phyloP scores from a whole-genome alignment of 2,113 vertebrate genomes.

The Scomber colias region DNA sequence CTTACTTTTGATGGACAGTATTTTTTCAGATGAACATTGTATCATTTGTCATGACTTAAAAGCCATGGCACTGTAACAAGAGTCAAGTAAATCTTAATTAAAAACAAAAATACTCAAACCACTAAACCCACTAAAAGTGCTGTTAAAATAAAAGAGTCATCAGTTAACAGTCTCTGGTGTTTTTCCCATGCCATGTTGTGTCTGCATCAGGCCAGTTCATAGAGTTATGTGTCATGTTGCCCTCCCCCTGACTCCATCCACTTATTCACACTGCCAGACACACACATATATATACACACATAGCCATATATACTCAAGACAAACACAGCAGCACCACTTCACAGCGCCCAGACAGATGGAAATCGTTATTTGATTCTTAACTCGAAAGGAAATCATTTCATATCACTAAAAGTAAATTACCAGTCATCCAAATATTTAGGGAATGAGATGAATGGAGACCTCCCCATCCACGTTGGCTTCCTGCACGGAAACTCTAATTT shows the following conservation, averaged over 20 bases:
- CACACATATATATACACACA: slow-evolving; percentile 13
- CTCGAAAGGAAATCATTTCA: slow-evolving; percentile 77
- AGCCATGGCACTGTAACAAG: neutral
- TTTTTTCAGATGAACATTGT: slow-evolving; percentile 16
- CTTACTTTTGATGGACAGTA: slow-evolving; percentile 3
- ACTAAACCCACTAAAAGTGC: neutral
- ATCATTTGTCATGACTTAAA: neutral
- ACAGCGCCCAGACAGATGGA: slow-evolving; percentile 69
- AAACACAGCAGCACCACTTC: slow-evolving; percentile 32
- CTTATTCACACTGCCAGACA: slow-evolving; percentile 27
- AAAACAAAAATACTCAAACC: slow-evolving; percentile 8
- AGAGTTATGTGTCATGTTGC: slow-evolving; percentile 16
- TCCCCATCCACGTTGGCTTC: slow-evolving; percentile 40
- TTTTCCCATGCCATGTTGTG: slow-evolving; percentile 22
- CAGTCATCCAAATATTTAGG: slow-evolving; percentile 81
- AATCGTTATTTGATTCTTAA: slow-evolving; percentile 81
- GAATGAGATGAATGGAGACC: slow-evolving; percentile 55
- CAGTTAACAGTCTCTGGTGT: slow-evolving; percentile 14
- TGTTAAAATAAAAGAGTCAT: neutral
- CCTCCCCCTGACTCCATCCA: slow-evolving; percentile 29
- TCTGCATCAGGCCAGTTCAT: slow-evolving; percentile 7
- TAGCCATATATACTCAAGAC: slow-evolving; percentile 34
- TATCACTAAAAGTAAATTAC: slow-evolving; percentile 81
- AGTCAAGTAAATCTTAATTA: slow-evolving; percentile 18
- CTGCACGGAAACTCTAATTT: slow-evolving; percentile 70